Base-by-base conservation (phyloP, 2,797 vertebrate species). In the Myripristis murdjan region DNA sequence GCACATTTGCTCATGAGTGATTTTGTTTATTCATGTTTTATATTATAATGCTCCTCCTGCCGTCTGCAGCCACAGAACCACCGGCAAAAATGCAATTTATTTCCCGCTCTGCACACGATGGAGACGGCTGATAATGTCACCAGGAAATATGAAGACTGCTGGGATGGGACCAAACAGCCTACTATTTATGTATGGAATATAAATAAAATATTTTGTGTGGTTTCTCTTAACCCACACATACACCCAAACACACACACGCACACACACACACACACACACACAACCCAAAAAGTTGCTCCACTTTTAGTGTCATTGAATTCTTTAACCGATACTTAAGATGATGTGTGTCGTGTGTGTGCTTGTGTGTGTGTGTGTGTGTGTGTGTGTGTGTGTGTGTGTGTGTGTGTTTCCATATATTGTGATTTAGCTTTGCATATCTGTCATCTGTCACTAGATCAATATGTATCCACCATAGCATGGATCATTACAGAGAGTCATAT, bases 11-110 rank as follows among this genome's bases (percentile, higher is more conserved):
- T 94, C 93, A 94, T 95, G 93, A 94, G 92, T 93, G 90, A 95
- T 94, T 95, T 94, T 95, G 93, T 95, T 95, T 95, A 95, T 95
- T 95, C 93, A 94, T 94, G 92, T 94, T 94, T 94, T 95, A 94
- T 94, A 95, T 95, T 94, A 92, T 93, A 94, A 91, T 94, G 88
- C 91, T 93, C 81, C 89, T 93, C 89, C 89, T 89, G 89, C 88
- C 70, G 84, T 89, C 90, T 91, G 82, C 89, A 90, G 91, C 92
- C 88, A 85, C 85, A 88, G 85, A 94, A 92, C 91, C 91, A 86
- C 82, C 72, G 71, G 90, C 89, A 87, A 91, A 95, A 95, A 95
- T 91, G 93, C 91, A 95, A 95, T 95, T 95, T 95, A 94, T 93
- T 95, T 94, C 93, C 87, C 70, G 86, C 88, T 85, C 89, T 83